Conservation (phyloP, 2,113 vertebrate species). For the Drymodes brunneopygia region DNA sequence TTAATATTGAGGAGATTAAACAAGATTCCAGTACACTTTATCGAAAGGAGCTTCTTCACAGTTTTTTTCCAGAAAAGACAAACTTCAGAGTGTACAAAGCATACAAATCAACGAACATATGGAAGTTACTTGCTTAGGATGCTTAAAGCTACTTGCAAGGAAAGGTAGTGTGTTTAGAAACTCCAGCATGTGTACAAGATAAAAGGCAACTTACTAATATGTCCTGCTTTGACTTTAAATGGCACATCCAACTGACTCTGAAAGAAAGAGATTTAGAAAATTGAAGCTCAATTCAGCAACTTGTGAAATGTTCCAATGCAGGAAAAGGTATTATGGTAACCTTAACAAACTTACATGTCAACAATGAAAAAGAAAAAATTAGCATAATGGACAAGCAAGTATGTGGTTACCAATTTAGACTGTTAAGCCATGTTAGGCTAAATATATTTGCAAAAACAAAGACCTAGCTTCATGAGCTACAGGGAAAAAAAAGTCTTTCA, state of each 20-base stretch:
- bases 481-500: neutral
- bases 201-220: conserved; percentile 84
- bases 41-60: neutral
- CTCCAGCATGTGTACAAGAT: neutral
- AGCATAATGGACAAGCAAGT: neutral
- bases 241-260: conserved; percentile 96
- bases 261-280: conserved; percentile 39
- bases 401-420: neutral
- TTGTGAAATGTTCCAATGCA: neutral
- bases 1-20: neutral
- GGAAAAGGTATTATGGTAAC: neutral
- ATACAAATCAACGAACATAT: neutral
- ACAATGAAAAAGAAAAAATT: neutral
- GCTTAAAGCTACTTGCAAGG: neutral
- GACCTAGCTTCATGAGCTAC: neutral
- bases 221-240: conserved; percentile 94
- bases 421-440: neutral
- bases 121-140: neutral
- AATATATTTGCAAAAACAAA: neutral
- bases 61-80: neutral
- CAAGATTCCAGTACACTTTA: neutral
- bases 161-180: neutral
- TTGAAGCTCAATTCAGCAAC: neutral
- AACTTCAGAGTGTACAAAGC: neutral
- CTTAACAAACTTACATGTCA: neutral